Evolutionary conservation across 1,140 invertebrate species (phyloP), one percentile per base, ranked within the genome.

Genomic region (Leptopilina clavipes): DNA sequence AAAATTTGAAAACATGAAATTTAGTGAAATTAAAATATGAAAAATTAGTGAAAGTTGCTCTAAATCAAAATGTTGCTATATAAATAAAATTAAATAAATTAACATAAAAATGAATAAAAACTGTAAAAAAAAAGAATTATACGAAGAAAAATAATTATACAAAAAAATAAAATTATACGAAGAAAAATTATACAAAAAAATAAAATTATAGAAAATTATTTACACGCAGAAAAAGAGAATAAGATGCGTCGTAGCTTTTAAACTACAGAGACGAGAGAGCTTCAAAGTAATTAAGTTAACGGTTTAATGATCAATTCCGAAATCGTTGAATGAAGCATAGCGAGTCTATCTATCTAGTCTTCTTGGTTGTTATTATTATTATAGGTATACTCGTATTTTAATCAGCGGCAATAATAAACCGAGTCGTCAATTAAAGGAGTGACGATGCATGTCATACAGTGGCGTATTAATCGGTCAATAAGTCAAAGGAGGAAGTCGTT

Each of bases 381-480:
- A 40, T 40, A 59, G 56, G 56, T 59, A 59, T 59, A 59, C 44
- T 59, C 6, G 19, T 59, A 40, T 40, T 40, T 40, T 40, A 59
- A 59, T 59, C 56, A 59, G 56, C 25, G 25, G 1, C 22, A 59
- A 65, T 65, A 65, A 40, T 40, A 40, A 40, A 65, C 25, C 59
- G 22, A 65, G 22, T 65, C 22, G 22, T 65, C 59, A 65, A 65
- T 65, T 65, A 22, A 22, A 65, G 59, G 19, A 65, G 59, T 65
- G 59, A 65, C 59, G 59, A 8, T 65, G 59, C 59, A 31, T 65
- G 59, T 31, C 37, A 40, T 65, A 31, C 5, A 65, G 22, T 65
- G 25, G 25, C 19, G 59, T 31, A 65, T 65, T 65, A 65, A 65
- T 65, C 59, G 59, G 59, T 65, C 59, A 65, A 65, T 65, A 65